Conservation (phyloP, 1,140 invertebrate species). For the Matsumurasca onukii region DNA sequence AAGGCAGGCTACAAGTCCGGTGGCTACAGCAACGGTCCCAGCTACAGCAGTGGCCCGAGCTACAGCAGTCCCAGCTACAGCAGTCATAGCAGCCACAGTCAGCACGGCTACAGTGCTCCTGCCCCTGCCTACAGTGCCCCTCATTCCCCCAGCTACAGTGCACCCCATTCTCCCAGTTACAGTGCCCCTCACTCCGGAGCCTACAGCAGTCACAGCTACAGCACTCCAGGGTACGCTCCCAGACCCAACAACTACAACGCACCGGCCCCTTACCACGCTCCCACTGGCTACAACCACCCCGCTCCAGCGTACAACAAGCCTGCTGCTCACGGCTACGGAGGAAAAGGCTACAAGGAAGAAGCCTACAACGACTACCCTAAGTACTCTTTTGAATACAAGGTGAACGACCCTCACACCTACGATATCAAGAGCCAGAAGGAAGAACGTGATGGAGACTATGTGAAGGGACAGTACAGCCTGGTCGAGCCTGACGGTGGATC, state of each 20-base stretch:
- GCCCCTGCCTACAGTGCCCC: not conserved
- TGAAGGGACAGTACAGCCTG: conserved; percentile 50
- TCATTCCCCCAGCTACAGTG: not conserved
- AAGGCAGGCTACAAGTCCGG: not conserved
- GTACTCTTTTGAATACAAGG: conserved; percentile 56
- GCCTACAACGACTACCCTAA: conserved; percentile 30
- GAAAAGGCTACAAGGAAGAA: conserved; percentile 14
- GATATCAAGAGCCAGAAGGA: conserved; percentile 59
- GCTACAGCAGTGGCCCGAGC: conserved; percentile 7
- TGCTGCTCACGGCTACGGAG: conserved; percentile 3
- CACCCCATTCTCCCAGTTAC: conserved; percentile 3
- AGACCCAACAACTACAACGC: not conserved
- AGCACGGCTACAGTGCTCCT: not conserved
- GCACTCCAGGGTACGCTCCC: not conserved
- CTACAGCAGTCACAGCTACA: conserved; percentile 11
- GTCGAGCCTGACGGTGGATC: conserved; percentile 41
- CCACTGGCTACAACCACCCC: not conserved
- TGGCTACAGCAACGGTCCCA: conserved; percentile 4
- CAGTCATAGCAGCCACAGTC: not conserved
- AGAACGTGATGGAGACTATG: conserved; percentile 55
- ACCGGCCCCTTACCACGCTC: conserved; percentile 13
- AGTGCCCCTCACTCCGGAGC: not conserved
- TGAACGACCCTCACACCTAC: conserved; percentile 56
- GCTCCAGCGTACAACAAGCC: not conserved
- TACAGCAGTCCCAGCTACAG: conserved; percentile 15